These are phyloP conservation scores for Apotomis turbidana DNA, from an alignment of 2,888 invertebrate species.

Conservation along the genomic window DNA sequence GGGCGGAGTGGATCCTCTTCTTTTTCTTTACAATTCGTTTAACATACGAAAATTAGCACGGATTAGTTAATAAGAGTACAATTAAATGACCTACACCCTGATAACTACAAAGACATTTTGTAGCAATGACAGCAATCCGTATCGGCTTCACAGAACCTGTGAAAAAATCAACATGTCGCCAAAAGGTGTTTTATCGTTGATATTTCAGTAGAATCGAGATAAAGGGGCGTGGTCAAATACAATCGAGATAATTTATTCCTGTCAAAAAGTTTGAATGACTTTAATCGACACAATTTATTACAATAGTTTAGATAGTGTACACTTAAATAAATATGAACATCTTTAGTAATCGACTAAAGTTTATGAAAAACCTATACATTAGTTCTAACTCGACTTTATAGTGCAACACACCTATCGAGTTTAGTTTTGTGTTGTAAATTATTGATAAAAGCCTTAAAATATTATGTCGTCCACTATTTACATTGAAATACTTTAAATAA, in stretches of 20 bases:
- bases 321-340: background rate
- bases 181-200: conserved; percentile 75
- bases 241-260: conserved; percentile 66
- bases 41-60: conserved; percentile 76
- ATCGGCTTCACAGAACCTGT: conserved; percentile 83
- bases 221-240: conserved; percentile 64
- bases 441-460: background rate
- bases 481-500: background rate
- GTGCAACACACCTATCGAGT: background rate
- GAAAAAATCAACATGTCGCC: conserved; percentile 84
- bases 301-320: background rate
- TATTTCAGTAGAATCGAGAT: conserved; percentile 65
- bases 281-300: conserved; percentile 20
- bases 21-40: conserved; percentile 70
- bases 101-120: conserved; percentile 84
- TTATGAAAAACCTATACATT: background rate
- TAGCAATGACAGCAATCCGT: conserved; percentile 82
- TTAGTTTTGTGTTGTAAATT: background rate
- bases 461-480: background rate
- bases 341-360: background rate
- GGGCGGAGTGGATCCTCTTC: conserved; percentile 80
- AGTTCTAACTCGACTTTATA: background rate
- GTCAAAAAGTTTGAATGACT: conserved; percentile 32
- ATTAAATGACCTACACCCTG: conserved; percentile 83
- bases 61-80: conserved; percentile 75